Percentiles rank a stretch among this genome's conserved stretches.
Evolutionary conservation across 2,888 invertebrate genomes (phyloP).

Genomic region (Brenthis hecate): DNA sequence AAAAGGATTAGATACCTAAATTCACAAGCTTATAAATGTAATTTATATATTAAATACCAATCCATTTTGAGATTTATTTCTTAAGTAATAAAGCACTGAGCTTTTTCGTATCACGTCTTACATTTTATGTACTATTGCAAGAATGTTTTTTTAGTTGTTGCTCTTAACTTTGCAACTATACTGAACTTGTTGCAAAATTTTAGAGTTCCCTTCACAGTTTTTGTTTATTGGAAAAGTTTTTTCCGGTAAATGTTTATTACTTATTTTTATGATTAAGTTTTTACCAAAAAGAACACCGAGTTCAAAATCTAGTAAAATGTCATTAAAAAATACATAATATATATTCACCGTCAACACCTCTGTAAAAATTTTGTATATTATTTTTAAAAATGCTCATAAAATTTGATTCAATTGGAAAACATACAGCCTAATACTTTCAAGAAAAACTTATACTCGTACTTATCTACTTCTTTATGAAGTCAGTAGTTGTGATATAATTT

Average conservation of each 20-base stretch:
- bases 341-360: too few relatives aligned
- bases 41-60: slow-evolving; percentile 8
- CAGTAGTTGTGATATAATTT: too few relatives aligned
- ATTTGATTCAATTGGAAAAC: too few relatives aligned
- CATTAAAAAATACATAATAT: too few relatives aligned
- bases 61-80: slow-evolving; percentile 48
- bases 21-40: slow-evolving; percentile 41
- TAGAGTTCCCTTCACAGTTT: slow-evolving; percentile 27
- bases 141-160: slow-evolving; percentile 67
- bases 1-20: slow-evolving; percentile 68
- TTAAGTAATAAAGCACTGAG: slow-evolving; percentile 34
- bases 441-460: too few relatives aligned
- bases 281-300: too few relatives aligned
- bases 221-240: neutral
- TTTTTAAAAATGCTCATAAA: too few relatives aligned
- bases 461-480: too few relatives aligned
- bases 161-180: slow-evolving; percentile 65
- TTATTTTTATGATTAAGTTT: too few relatives aligned
- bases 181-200: slow-evolving; percentile 47
- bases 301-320: too few relatives aligned
- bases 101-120: neutral
- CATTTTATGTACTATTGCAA: slow-evolving; percentile 28
- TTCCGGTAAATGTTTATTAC: neutral
- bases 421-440: too few relatives aligned
- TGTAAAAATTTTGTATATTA: too few relatives aligned